Evolutionary conservation across 2,113 vertebrate species (phyloP).

Genomic region (Ginglymostoma cirratum): DNA sequence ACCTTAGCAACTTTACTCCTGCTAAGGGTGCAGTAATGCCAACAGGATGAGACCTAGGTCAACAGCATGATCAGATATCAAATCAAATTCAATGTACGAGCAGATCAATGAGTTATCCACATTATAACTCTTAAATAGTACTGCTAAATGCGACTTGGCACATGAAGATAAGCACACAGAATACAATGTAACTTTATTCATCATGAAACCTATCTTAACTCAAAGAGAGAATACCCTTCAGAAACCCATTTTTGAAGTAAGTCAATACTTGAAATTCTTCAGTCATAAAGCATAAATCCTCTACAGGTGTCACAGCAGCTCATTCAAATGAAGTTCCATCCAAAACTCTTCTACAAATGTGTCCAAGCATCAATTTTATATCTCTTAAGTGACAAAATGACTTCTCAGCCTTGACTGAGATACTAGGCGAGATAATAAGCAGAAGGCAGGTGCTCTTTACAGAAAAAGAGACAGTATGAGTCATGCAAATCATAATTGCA

Average conservation of each 20-base stretch:
- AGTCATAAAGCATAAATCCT: not conserved
- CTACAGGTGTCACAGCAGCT: not conserved
- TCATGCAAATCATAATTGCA: not conserved
- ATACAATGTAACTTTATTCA: not conserved
- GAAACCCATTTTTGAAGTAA: not conserved
- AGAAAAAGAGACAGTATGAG: not conserved
- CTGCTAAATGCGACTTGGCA: not conserved
- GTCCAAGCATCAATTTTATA: not conserved
- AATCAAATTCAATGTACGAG: not conserved
- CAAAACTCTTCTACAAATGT: not conserved
- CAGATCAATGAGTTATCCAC: not conserved
- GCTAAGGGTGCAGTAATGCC: not conserved
- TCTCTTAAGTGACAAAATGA: not conserved
- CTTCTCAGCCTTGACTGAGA: not conserved
- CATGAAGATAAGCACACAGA: not conserved
- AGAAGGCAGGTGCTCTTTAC: not conserved
- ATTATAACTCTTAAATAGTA: not conserved
- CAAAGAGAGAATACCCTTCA: not conserved
- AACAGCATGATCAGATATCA: not conserved
- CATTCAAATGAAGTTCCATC: not conserved
- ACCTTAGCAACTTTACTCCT: not conserved
- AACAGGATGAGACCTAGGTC: not conserved
- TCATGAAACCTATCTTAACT: not conserved
- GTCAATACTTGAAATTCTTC: not conserved
- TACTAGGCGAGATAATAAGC: not conserved